Evolutionary conservation across 2,797 vertebrate genomes (phyloP).

Genomic region (Anguilla marmorata): DNA sequence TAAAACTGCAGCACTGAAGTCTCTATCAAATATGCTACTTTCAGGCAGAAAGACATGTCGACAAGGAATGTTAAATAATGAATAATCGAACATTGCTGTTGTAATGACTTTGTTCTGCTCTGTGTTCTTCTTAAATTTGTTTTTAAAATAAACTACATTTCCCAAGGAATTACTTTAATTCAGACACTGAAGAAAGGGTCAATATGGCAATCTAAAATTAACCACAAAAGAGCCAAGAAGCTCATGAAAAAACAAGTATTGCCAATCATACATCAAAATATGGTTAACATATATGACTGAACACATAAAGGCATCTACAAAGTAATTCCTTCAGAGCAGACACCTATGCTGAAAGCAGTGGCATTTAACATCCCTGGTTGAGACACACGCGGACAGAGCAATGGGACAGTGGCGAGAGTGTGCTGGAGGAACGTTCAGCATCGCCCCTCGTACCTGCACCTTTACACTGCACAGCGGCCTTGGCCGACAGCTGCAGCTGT

Average conservation of each 20-base stretch:
- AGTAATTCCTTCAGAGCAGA: background rate
- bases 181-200: background rate
- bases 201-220: background rate
- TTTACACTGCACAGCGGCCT: conserved; percentile 65
- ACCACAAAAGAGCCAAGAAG: background rate
- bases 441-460: conserved; percentile 59
- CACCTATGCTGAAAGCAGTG: background rate
- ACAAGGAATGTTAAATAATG: background rate
- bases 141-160: background rate
- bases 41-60: background rate
- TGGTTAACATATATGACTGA: background rate
- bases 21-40: background rate
- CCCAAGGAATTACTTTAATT: background rate
- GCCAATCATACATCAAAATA: background rate
- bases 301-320: background rate
- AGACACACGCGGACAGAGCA: conserved; percentile 21
- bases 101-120: background rate
- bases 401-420: background rate
- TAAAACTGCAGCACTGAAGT: background rate
- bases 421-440: background rate
- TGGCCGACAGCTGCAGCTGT: conserved; percentile 77
- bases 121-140: background rate
- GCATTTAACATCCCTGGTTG: conserved; percentile 10
- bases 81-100: background rate
- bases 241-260: background rate